Conservation (phyloP, 2,113 vertebrate genomes). For the Solea senegalensis region DNA sequence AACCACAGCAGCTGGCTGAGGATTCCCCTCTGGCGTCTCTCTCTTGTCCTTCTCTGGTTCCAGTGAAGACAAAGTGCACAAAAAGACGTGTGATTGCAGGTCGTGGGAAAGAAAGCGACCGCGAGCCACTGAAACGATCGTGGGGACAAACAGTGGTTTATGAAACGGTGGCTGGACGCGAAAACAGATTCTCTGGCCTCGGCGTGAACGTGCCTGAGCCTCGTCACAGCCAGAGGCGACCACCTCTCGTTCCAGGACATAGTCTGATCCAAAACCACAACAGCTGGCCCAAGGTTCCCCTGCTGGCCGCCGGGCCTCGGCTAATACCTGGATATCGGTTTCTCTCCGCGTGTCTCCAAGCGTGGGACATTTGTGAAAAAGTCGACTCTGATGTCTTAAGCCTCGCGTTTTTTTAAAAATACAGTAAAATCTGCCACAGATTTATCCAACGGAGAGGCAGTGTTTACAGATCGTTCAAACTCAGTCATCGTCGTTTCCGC, state of each 20-base stretch:
- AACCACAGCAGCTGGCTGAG: slow-evolving; percentile 47
- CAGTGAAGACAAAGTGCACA: slow-evolving; percentile 50
- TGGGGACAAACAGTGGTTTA: background rate
- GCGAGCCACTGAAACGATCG: slow-evolving; percentile 41
- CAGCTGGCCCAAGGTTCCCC: slow-evolving; percentile 66
- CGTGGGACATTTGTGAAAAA: slow-evolving; percentile 48
- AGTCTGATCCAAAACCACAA: slow-evolving; percentile 63
- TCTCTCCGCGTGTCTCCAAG: slow-evolving; percentile 39
- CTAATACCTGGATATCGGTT: slow-evolving; percentile 68
- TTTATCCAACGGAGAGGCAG: no score
- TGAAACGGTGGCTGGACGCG: slow-evolving; percentile 41
- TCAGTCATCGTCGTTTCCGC: no score
- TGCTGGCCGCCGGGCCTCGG: slow-evolving; percentile 42
- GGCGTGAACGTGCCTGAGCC: slow-evolving; percentile 53
- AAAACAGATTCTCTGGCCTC: slow-evolving; percentile 51
- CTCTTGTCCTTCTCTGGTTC: slow-evolving; percentile 25
- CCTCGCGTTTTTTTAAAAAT: slow-evolving; percentile 29
- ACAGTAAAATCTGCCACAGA: background rate
- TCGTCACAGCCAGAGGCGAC: slow-evolving; percentile 34
- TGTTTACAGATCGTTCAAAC: no score
- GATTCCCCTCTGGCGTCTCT: slow-evolving; percentile 43
- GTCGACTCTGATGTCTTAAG: slow-evolving; percentile 45
- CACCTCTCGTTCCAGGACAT: slow-evolving; percentile 55
- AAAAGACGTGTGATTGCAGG: slow-evolving; percentile 38
- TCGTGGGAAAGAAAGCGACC: slow-evolving; percentile 32